Conservation (phyloP, 2,797 vertebrate species). For the Molothrus ater region DNA sequence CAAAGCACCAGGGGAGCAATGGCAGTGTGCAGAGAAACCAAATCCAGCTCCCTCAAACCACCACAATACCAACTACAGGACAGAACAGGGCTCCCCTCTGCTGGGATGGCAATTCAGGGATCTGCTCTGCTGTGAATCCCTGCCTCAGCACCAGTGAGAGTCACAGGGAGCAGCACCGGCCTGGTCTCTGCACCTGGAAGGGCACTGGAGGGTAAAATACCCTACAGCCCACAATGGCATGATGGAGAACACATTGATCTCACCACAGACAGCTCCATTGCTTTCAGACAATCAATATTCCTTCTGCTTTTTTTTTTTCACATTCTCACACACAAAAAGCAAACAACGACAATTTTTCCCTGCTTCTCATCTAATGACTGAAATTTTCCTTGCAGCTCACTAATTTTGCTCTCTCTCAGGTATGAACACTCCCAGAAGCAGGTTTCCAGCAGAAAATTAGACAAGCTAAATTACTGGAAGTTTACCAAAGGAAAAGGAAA, state of each 20-base stretch:
- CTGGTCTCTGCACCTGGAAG: neutral
- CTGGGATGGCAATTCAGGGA: neutral
- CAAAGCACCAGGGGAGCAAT: neutral
- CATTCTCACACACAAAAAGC: neutral
- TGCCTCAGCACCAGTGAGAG: accelerated
- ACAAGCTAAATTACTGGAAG: constrained; percentile 54
- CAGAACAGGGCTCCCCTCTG: neutral
- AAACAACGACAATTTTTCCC: neutral
- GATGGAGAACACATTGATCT: neutral
- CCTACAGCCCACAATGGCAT: accelerated
- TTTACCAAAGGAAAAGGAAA: constrained; percentile 67
- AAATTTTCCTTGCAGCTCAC: constrained; percentile 17
- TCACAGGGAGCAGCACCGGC: neutral
- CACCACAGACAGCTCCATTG: neutral
- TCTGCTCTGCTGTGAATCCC: neutral
- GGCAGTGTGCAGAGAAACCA: neutral
- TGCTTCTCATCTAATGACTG: constrained; percentile 2
- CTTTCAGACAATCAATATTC: neutral
- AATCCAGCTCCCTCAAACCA: neutral
- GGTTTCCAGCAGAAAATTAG: constrained; percentile 56
- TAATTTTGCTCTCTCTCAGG: constrained; percentile 10
- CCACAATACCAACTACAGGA: neutral
- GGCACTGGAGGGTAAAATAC: neutral
- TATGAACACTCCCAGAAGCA: constrained; percentile 36
- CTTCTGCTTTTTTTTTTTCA: neutral